A percentile compares a stretch with the other conserved stretches of the same genome.
Evolutionary conservation across 92 coral and sea anemone species (phyloP).

Genomic region (Epizoanthus ramosus): DNA sequence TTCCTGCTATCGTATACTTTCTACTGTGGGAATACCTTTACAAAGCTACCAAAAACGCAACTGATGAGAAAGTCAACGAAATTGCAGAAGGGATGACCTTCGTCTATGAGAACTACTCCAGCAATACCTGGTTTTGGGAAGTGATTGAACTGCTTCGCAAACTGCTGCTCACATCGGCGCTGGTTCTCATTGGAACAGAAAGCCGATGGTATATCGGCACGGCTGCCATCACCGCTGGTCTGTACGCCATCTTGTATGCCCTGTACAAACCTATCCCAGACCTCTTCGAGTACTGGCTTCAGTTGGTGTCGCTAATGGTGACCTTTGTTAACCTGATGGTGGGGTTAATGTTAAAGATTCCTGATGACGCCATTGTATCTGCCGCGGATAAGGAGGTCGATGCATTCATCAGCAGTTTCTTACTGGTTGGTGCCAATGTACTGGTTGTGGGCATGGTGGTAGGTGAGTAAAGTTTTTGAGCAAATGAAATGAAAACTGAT

Average conservation of each 20-base stretch:
- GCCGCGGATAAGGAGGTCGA: background rate
- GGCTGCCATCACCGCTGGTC: constrained; percentile 35
- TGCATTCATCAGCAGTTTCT: background rate
- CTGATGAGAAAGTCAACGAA: too few species aligned
- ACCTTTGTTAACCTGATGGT: constrained; percentile 36
- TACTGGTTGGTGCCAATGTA: constrained; percentile 4
- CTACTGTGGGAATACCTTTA: constrained; percentile 30
- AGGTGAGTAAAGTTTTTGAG: background rate
- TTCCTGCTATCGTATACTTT: constrained; percentile 13
- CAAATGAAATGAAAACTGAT: too few species aligned
- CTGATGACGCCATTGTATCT: background rate
- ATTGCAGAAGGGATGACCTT: constrained; percentile 23
- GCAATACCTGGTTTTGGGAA: constrained; percentile 57
- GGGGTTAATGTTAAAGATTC: constrained; percentile 32
- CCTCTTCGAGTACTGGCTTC: constrained; percentile 59
- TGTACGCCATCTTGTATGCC: constrained; percentile 44
- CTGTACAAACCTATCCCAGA: constrained; percentile 45
- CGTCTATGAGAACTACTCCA: constrained; percentile 43
- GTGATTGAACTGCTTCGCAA: constrained; percentile 44
- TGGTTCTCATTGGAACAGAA: constrained; percentile 26
- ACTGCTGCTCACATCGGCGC: constrained; percentile 29
- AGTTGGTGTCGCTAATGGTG: constrained; percentile 30
- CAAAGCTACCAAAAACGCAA: background rate
- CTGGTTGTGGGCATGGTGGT: constrained; percentile 1
- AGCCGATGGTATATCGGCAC: constrained; percentile 46